A percentile compares a stretch with the other conserved stretches of the same genome.
Conservation (phyloP, 92 coral and sea anemone genomes). For the Ricordea florida region DNA sequence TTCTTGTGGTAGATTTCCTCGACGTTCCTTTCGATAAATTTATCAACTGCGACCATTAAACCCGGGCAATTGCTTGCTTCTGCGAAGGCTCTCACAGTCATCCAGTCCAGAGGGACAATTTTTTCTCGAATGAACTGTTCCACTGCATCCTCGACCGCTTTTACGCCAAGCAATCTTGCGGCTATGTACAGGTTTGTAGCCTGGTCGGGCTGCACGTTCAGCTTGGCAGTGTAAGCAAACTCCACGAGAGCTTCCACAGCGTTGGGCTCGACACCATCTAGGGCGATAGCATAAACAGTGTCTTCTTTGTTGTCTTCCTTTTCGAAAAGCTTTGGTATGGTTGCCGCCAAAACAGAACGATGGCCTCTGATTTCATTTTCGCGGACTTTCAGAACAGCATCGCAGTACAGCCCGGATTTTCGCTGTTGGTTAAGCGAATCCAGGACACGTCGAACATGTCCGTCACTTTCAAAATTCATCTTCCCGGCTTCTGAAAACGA, state of each 20-base stretch:
- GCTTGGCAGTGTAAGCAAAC: conserved; percentile 74
- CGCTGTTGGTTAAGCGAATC: conserved; percentile 74
- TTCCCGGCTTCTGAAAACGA: neutral
- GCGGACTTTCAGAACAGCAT: conserved; percentile 72
- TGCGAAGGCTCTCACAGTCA: conserved; percentile 72
- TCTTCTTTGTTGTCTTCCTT: conserved; percentile 54
- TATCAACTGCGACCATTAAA: conserved; percentile 78
- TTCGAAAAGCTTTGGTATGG: conserved; percentile 72
- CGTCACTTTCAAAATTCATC: conserved; percentile 1
- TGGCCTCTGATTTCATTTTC: conserved; percentile 77
- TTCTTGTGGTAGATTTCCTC: conserved; percentile 70
- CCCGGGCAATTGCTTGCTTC: conserved; percentile 46
- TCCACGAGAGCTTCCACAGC: conserved; percentile 90
- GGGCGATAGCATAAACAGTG: conserved; percentile 39
- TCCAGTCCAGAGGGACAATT: conserved; percentile 77
- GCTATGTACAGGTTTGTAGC: conserved; percentile 69
- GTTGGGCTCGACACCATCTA: conserved; percentile 78
- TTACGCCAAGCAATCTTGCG: conserved; percentile 73
- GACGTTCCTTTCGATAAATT: conserved; percentile 73
- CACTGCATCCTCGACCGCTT: conserved; percentile 62
- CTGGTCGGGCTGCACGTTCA: conserved; percentile 60
- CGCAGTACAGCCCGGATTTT: conserved; percentile 67
- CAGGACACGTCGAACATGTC: conserved; percentile 46
- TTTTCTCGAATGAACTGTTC: conserved; percentile 73
- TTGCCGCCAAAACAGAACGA: conserved; percentile 77